Evolutionary conservation across 2,888 invertebrate species (phyloP).

Genomic region (Serrognathus titanus): DNA sequence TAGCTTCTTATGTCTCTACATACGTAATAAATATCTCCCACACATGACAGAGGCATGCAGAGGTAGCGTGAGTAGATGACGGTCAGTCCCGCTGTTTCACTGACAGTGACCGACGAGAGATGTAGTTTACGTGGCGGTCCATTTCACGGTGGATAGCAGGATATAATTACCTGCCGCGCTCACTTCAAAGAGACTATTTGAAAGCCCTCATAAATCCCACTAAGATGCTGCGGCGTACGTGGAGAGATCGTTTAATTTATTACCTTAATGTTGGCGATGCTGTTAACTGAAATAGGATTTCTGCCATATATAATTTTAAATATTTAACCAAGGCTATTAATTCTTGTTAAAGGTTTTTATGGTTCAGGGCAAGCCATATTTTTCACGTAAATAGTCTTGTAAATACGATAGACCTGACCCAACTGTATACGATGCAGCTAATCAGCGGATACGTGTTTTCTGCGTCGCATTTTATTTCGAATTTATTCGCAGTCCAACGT

Average conservation of each 20-base stretch:
- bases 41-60: slow-evolving; percentile 13
- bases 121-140: slow-evolving; percentile 11
- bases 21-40: slow-evolving; percentile 24
- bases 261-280: slow-evolving; percentile 1
- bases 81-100: slow-evolving; percentile 4
- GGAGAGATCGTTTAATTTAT: slow-evolving; percentile 27
- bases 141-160: slow-evolving; percentile 26
- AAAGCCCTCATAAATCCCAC: slow-evolving; percentile 26
- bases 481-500: too few species aligned
- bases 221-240: slow-evolving; percentile 20
- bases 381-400: too few species aligned
- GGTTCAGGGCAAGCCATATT: too few species aligned
- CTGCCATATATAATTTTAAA: too few species aligned
- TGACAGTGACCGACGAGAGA: slow-evolving; percentile 9
- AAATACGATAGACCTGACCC: too few species aligned
- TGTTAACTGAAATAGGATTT: too few species aligned
- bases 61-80: slow-evolving; percentile 18
- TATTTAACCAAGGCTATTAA: too few species aligned
- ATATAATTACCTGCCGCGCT: slow-evolving; percentile 38
- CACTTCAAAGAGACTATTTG: slow-evolving; percentile 27
- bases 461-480: too few species aligned
- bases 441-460: too few species aligned
- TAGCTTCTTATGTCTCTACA: slow-evolving; percentile 19
- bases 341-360: too few species aligned
- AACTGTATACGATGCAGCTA: too few species aligned